Evolutionary conservation across 1,140 invertebrate genomes (phyloP), one percentile per base, ranked within the genome.

Genomic region (Lepeophtheirus salmonis): DNA sequence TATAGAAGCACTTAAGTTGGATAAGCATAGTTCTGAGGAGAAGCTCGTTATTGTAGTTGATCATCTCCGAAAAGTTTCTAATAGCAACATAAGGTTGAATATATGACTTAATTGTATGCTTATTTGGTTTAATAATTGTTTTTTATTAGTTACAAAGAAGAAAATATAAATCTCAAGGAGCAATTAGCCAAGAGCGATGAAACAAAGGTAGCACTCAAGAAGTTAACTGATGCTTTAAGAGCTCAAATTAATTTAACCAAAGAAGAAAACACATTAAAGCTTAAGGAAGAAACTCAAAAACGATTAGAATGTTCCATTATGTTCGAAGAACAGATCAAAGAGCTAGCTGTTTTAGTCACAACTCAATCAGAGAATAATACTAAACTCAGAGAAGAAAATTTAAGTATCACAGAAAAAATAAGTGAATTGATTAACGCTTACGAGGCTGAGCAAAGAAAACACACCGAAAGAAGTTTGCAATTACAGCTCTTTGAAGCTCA

Each of bases 251-350:
- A 26, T 1, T 23, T 57, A 14, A 57, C 22, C 22, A 41, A 57
- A n/a, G 55, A 57, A 48, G 55, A 57, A 18, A 30, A 16, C 30
- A 17, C 16, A 2, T 20, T 57, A 14, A 57, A 57, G 55, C 55
- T 57, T 20, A 25, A 26, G 26, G 55, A 57, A 48, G 55, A 57
- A 18, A 57, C 55, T 12, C 55, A 57, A 21, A 57, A 57, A 21
- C 13, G 55, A 41, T 24, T 57, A 17, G 55, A 57, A 17, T 26
- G 22, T 23, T 57, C 55, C n/a, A 14, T 24, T 14, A 57, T 13
- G 23, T 57, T 57, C 16, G 23, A 57, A n/a, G 22, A 25, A 3
- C 21, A 20, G 20, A 57, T 57, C n/a, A 57, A 2, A 14, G 55
- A 57, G 55, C 26, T 57, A 12, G 17, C 55, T 2, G 26, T 16